These are phyloP conservation scores for Anabas testudineus DNA, from an alignment of 2,797 vertebrate genomes.

Conservation along the genomic window DNA sequence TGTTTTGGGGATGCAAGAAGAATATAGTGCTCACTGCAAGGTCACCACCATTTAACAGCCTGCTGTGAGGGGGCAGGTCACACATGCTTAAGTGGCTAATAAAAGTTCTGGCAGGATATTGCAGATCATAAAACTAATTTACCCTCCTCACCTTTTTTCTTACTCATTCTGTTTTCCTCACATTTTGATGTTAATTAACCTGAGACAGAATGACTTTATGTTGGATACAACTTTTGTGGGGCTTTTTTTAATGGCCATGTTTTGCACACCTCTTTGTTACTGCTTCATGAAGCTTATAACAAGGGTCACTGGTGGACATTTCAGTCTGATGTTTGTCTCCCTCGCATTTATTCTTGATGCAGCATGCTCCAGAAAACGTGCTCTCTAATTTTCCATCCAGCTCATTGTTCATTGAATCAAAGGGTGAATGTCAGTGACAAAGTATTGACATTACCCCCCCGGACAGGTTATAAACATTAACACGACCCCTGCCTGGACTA, in stretches of 20 bases:
- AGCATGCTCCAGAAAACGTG: not conserved
- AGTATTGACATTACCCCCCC: slow-evolving; percentile 32
- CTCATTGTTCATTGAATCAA: slow-evolving; percentile 27
- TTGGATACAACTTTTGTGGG: slow-evolving; percentile 4
- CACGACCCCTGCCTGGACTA: slow-evolving; percentile 36
- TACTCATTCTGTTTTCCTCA: slow-evolving; percentile 12
- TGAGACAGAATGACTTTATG: not conserved
- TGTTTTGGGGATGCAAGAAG: slow-evolving; percentile 43
- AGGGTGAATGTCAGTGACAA: slow-evolving; percentile 28
- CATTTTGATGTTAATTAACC: slow-evolving; percentile 37
- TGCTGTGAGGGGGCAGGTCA: slow-evolving; percentile 72
- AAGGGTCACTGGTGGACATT: slow-evolving; percentile 20
- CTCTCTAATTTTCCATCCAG: slow-evolving; percentile 20
- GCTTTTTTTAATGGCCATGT: not conserved
- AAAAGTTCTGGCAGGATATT: slow-evolving; percentile 83
- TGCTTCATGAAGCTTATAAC: slow-evolving; percentile 44
- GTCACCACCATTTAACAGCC: slow-evolving; percentile 75
- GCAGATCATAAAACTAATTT: slow-evolving; percentile 82
- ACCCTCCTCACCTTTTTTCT: slow-evolving; percentile 21
- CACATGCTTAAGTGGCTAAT: slow-evolving; percentile 76
- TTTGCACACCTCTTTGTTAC: slow-evolving; percentile 31
- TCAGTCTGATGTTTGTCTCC: slow-evolving; percentile 23
- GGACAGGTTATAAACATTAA: slow-evolving; percentile 49
- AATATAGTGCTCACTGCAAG: slow-evolving; percentile 50
- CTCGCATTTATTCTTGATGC: slow-evolving; percentile 35